phyloP scores from a whole-genome alignment of 1,140 invertebrate genomes.

The Hesperophylax magnus region DNA sequence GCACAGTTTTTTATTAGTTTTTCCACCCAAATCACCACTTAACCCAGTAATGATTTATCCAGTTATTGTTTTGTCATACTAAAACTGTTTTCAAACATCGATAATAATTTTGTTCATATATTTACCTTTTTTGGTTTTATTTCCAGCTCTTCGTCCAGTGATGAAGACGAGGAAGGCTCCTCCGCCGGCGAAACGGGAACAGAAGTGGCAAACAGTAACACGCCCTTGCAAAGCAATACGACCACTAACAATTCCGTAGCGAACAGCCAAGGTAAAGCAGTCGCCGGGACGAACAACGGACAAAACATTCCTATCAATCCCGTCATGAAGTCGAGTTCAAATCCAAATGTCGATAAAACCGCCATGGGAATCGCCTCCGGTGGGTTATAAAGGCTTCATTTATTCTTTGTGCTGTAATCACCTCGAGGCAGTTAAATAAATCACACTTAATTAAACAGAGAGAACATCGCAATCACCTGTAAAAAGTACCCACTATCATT shows the following conservation, averaged over 20 bases:
- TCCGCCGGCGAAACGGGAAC: slow-evolving; percentile 68
- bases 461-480: no score
- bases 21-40: no score
- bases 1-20: no score
- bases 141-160: slow-evolving; percentile 76
- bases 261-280: slow-evolving; percentile 65
- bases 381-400: slow-evolving; percentile 53
- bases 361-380: slow-evolving; percentile 68
- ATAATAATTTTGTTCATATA: no score
- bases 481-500: no score
- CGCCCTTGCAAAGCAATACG: no score
- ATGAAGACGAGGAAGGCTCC: slow-evolving; percentile 75
- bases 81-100: no score
- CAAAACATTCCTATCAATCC: slow-evolving; percentile 66
- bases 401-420: background rate
- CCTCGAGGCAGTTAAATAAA: background rate
- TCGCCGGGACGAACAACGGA: slow-evolving; percentile 58
- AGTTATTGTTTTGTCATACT: no score
- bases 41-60: no score
- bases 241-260: slow-evolving; percentile 58
- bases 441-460: background rate
- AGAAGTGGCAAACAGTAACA: slow-evolving; percentile 44
- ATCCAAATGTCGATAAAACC: slow-evolving; percentile 68
- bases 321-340: slow-evolving; percentile 69
- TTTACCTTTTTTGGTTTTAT: background rate